Base-by-base conservation (phyloP, 2,888 invertebrate genomes). In the Gisinianus flammeolus region DNA sequence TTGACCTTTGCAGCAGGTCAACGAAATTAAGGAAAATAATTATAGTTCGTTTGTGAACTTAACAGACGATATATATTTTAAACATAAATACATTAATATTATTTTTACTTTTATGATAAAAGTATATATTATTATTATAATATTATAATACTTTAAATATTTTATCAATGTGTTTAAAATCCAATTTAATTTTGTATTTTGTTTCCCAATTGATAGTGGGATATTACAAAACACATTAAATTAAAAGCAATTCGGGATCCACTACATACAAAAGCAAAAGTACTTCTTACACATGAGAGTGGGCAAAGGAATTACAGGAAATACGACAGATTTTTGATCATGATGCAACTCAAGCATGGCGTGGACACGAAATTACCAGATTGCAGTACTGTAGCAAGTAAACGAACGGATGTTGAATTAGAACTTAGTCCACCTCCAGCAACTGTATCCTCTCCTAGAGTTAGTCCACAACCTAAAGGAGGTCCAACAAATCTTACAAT, bases 171-270 rank as follows among this genome's bases (percentile, higher is more conserved):
- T n/a, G n/a, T n/a, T n/a, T n/a, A n/a, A n/a, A n/a, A n/a, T n/a
- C n/a, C n/a, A n/a, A n/a, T n/a, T n/a, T n/a, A n/a, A n/a, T n/a
- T n/a, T n/a, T n/a, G n/a, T n/a, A n/a, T n/a, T n/a, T n/a, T n/a
- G n/a, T n/a, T n/a, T n/a, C n/a, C 96, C 33, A 97, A 97, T 87
- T 97, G 97, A 96, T 91, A 96, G 82, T 97, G 96, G 94, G 97
- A 97, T 88, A 95, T 97, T 80, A 95, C 95, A 31, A 95, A 97
- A 87, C 98, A 98, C 87, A 96, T 97, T 82, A 93, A 95, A 85
- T 89, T 96, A 85, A 96, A 95, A 89, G 93, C 94, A 8, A 93
- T 93, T 28, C 90, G 94, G 81, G 95, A 95, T 88, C 92, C 92
- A 72, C 92, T 91, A 70, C 96, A 96, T 87, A 94, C 93, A 71